Base-by-base conservation (phyloP, 2,888 invertebrate genomes). In the Stenurella melanura region DNA sequence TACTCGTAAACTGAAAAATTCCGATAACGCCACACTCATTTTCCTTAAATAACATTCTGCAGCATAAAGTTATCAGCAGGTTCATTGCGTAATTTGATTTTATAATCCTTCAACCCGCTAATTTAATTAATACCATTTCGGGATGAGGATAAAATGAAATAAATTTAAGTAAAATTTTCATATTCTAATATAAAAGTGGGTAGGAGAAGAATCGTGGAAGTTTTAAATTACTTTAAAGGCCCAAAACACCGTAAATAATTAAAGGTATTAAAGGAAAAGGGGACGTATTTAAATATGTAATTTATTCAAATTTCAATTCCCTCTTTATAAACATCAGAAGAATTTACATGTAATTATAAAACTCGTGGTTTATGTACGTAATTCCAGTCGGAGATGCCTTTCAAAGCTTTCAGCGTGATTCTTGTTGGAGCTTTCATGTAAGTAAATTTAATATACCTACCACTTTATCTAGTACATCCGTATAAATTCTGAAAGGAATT, bases 281-380 rank as follows among this genome's bases (percentile, higher is more conserved):
- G 82, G 81, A 72, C 79, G 77, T 82, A 86, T 86, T 86, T 86
- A 83, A 85, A 85, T 85, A 84, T 83, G 83, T 85, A 86, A 86
- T 87, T 85, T 85, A 85, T 86, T 87, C 85, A 87, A 86, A 87
- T 87, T 86, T 86, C 77, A 71, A 77, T 86, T 86, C 84, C 85
- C 85, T 84, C 87, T 85, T 85, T 85, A 86, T 86, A 86, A 85
- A 85, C 86, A 87, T 87, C 87, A 87, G 85, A 87, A 87, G 87
- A 87, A 87, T 87, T 87, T 87, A 86, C 87, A 87, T 87, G 87
- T 86, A 87, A 87, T 87, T 87, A 87, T 86, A 85, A 86, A 85
- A 82, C 85, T 85, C 83, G 86, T 83, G 87, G 86, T 87, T 86
- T 87, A 85, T 86, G 84, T 83, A 80, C 82, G 85, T 85, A 86